phyloP scores from a whole-genome alignment of 2,797 vertebrate genomes.

The Arnoldichthys spilopterus region DNA sequence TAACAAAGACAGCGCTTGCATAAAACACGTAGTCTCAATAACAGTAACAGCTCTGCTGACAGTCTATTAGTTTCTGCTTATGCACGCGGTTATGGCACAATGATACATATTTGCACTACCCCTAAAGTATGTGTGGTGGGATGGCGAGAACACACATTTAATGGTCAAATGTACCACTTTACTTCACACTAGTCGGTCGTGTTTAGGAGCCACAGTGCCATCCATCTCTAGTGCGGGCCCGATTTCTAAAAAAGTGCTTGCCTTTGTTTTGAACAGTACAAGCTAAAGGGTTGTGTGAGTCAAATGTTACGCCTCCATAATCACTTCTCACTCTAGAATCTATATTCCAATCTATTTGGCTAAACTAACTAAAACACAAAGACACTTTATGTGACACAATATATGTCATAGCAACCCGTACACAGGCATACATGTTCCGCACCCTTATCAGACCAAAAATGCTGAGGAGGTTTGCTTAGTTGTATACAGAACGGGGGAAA shows the following conservation, averaged over 20 bases:
- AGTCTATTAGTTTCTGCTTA: constrained; percentile 27
- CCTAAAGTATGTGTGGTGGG: constrained; percentile 29
- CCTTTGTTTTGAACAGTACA: too few species aligned
- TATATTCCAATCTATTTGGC: too few species aligned
- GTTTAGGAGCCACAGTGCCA: background rate
- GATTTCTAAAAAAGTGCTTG: too few species aligned
- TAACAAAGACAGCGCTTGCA: constrained; percentile 39
- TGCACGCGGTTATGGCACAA: constrained; percentile 31
- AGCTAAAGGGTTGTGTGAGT: too few species aligned
- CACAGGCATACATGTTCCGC: too few species aligned
- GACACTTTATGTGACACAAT: too few species aligned
- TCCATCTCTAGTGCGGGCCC: background rate
- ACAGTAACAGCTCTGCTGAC: constrained; percentile 34
- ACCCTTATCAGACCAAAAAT: background rate
- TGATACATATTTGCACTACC: constrained; percentile 1
- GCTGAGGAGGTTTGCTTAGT: background rate
- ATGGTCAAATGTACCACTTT: background rate
- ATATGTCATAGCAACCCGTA: too few species aligned
- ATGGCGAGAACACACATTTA: constrained; percentile 46
- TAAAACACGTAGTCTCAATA: constrained; percentile 42
- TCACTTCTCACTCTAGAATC: too few species aligned
- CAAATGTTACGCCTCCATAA: too few species aligned
- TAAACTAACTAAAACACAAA: too few species aligned
- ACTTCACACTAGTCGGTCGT: background rate
- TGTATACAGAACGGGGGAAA: background rate